These are phyloP conservation scores for Spisula solida DNA, from an alignment of 2,888 invertebrate genomes.

Conservation along the genomic window DNA sequence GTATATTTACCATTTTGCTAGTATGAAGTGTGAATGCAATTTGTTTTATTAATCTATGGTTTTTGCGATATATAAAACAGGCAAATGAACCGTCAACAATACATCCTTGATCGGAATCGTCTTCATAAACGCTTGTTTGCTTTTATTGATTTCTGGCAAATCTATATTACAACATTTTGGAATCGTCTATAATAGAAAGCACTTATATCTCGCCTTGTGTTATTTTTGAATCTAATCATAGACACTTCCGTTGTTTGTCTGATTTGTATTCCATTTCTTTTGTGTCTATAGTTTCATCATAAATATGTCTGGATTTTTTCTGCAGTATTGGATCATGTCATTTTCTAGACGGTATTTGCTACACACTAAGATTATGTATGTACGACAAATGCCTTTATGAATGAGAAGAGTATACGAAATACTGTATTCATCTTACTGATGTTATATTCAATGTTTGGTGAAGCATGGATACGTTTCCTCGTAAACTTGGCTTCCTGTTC, in stretches of 20 bases:
- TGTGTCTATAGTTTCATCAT: slow-evolving; percentile 1
- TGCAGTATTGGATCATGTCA: neutral
- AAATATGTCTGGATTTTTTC: neutral
- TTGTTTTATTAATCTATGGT: neutral
- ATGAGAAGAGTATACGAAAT: neutral
- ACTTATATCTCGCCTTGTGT: neutral
- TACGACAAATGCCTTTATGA: slow-evolving; percentile 13
- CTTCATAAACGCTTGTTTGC: neutral
- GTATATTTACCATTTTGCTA: no score
- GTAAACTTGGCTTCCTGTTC: neutral
- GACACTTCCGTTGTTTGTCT: neutral
- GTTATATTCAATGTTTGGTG: neutral
- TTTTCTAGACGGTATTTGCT: neutral
- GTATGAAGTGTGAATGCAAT: no score
- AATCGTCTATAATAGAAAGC: neutral
- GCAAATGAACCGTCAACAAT: neutral
- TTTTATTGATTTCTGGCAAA: neutral
- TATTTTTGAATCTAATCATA: neutral
- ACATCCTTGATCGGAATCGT: neutral
- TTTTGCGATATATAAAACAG: neutral
- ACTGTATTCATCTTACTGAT: neutral
- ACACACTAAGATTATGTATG: neutral
- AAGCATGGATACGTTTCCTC: neutral
- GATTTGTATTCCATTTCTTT: neutral
- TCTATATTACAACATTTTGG: neutral